Percentiles rank a stretch among this genome's conserved stretches.
phyloP scores from a whole-genome alignment of 2,888 invertebrate genomes.

The Sphecodes monilicornis region DNA sequence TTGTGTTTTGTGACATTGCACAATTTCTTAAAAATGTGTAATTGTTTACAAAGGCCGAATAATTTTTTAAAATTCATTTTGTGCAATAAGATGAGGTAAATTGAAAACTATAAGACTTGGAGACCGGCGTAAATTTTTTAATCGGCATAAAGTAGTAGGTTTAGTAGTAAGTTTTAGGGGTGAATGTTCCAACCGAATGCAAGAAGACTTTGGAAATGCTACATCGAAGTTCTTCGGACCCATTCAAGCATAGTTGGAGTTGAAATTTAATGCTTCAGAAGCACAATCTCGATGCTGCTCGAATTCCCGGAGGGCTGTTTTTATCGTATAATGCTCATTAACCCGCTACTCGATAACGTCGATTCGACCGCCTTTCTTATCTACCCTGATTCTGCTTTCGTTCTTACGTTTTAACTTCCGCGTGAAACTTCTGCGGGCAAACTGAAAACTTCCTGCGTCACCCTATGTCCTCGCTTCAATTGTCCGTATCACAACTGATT shows the following conservation, averaged over 20 bases:
- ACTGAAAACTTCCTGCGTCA: slow-evolving; percentile 61
- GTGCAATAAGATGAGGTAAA: too few species aligned
- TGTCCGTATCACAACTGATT: slow-evolving; percentile 52
- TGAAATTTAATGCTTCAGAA: slow-evolving; percentile 31
- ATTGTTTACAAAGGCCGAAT: too few species aligned
- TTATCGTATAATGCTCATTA: slow-evolving; percentile 69
- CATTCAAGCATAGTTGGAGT: slow-evolving; percentile 6
- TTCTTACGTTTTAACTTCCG: slow-evolving; percentile 66
- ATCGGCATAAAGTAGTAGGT: too few species aligned
- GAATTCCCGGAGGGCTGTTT: slow-evolving; percentile 50
- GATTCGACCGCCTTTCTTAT: slow-evolving; percentile 55
- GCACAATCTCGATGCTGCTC: slow-evolving; percentile 32
- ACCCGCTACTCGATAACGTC: slow-evolving; percentile 69
- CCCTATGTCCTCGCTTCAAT: slow-evolving; percentile 59
- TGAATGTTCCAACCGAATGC: not conserved
- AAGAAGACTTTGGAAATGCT: not conserved
- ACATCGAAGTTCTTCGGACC: slow-evolving; percentile 14
- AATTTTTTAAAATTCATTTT: too few species aligned
- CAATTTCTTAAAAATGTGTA: too few species aligned
- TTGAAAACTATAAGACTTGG: too few species aligned
- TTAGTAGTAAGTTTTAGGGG: too few species aligned
- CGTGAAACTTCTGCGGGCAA: slow-evolving; percentile 61
- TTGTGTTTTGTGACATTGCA: too few species aligned
- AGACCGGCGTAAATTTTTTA: too few species aligned
- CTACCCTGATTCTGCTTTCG: slow-evolving; percentile 47